Percentiles rank a stretch among this genome's conserved stretches.
These are phyloP conservation scores for Serilophus lunatus DNA, from an alignment of 2,113 vertebrate species.

Conservation along the genomic window DNA sequence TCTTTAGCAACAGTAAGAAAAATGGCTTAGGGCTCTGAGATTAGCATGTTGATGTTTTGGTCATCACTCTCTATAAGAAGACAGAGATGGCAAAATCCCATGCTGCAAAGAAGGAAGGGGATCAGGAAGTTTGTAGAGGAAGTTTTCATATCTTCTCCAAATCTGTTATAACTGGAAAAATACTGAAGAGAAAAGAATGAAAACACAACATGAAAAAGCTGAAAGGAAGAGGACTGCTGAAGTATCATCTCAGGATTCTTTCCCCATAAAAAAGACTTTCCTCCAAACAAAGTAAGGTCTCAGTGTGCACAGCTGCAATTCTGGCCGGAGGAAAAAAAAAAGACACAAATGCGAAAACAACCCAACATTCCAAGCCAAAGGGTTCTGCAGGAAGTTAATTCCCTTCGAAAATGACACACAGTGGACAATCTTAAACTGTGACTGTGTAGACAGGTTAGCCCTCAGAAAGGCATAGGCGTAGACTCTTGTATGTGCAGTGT, in stretches of 20 bases:
- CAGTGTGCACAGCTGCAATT: neutral
- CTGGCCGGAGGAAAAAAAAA: neutral
- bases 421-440: neutral
- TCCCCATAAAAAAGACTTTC: neutral
- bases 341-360: neutral
- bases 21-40: neutral
- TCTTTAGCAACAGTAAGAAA: neutral
- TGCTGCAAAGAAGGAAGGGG: neutral
- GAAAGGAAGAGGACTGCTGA: neutral
- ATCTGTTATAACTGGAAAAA: neutral
- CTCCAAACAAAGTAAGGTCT: neutral
- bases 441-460: neutral
- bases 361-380: neutral
- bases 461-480: neutral
- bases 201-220: neutral
- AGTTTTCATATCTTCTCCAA: neutral
- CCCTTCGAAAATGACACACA: neutral
- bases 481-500: neutral
- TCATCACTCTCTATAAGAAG: neutral
- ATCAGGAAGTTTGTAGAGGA: neutral
- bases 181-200: neutral
- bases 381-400: neutral
- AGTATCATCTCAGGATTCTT: neutral
- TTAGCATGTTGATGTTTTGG: conserved; percentile 51
- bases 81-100: neutral